Evolutionary conservation across 2,888 invertebrate species (phyloP).

Genomic region (Linyphia triangularis): DNA sequence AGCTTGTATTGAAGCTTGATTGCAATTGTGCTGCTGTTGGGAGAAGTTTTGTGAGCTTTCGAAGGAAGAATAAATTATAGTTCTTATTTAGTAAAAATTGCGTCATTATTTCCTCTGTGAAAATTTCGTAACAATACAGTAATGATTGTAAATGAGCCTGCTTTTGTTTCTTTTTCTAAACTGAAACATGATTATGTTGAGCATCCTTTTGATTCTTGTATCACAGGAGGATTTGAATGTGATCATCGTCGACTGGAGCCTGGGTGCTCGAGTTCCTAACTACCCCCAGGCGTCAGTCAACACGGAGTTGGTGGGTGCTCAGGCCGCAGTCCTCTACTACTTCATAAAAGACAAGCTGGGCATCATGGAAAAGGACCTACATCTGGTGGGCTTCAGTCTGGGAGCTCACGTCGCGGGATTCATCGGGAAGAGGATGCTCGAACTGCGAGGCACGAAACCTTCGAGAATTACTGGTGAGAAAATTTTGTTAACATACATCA

Average conservation of each 20-base stretch:
- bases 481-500: too few relatives aligned
- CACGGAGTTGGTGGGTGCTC: slow-evolving; percentile 68
- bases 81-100: too few relatives aligned
- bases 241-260: slow-evolving; percentile 72
- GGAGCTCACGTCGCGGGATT: slow-evolving; percentile 85
- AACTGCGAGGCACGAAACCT: slow-evolving; percentile 48
- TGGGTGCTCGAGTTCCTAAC: slow-evolving; percentile 69
- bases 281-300: slow-evolving; percentile 69
- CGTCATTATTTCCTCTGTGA: too few relatives aligned
- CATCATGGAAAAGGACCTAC: slow-evolving; percentile 80
- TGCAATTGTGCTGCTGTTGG: too few relatives aligned
- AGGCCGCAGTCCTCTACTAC: slow-evolving; percentile 56
- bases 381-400: slow-evolving; percentile 84
- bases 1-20: too few relatives aligned
- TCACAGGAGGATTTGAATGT: slow-evolving; percentile 66
- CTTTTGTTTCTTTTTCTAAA: too few relatives aligned
- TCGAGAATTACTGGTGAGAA: slow-evolving; percentile 74
- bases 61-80: too few relatives aligned
- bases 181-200: too few relatives aligned
- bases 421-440: slow-evolving; percentile 80
- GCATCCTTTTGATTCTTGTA: too few relatives aligned
- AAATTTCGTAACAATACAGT: too few relatives aligned
- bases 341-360: slow-evolving; percentile 56
- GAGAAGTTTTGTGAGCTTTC: too few relatives aligned
- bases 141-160: too few relatives aligned